Evolutionary conservation across 2,888 invertebrate species (phyloP), one percentile per base, ranked within the genome.

Genomic region (Eilema griseolum): DNA sequence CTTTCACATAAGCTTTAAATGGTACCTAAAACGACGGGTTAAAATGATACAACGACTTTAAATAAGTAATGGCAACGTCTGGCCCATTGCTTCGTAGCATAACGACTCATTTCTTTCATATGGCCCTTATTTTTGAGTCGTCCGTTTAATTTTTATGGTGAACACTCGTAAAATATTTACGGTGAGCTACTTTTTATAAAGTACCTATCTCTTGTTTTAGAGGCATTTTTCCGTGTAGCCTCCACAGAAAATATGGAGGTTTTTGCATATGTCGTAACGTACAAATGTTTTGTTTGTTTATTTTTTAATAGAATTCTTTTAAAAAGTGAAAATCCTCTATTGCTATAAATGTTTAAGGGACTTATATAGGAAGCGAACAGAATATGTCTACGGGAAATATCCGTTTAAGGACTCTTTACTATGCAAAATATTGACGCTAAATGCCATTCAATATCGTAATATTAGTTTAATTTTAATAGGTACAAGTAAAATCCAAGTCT

Each of bases 31-130:
- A 69, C 61, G 37, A 4, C 41, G 23, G 61, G 61, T 56, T 66
- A 65, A 66, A 66, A 66, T 66, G 70, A 56, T 66, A 66, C 61
- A 70, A 61, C 61, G 56, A 61, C 61, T 66, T 37, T 70, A 66
- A 70, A 70, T 66, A 66, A 61, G 66, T 70, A 70, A 70, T 61
- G 70, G 26, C 41, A 37, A 31, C 52, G 70, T 66, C 52, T 65
- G 8, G 26, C 66, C 57, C 66, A 56, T 70, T 57, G 57, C 62
- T 62, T 46, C 59, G 59, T 31, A 31, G 57, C 24, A 59, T 41
- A 70, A 70, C 62, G 70, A 59, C 59, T 62, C 62, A 67, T 70
- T 66, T 70, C 70, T 70, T 70, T 67, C 70, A 67, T 63, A 70
- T 62, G 46, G 28, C 31, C 8, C 46, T 20, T 62, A 59, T 63